A percentile compares a stretch with the other conserved stretches of the same genome.
phyloP scores from a whole-genome alignment of 2,888 invertebrate species.

The Sycophila texana region DNA sequence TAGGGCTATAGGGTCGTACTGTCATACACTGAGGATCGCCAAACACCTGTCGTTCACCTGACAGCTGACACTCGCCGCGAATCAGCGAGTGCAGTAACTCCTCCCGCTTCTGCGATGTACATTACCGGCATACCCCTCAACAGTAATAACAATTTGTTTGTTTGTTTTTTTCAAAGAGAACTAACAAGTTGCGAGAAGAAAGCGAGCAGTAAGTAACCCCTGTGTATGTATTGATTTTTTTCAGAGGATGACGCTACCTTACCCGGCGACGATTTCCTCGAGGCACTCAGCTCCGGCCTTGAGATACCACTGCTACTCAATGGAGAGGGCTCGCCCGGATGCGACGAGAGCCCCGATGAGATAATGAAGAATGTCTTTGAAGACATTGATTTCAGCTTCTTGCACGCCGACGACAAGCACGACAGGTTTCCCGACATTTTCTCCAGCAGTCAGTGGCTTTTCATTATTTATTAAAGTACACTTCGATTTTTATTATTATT shows the following conservation, averaged over 20 bases:
- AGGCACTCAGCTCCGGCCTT: slow-evolving; percentile 67
- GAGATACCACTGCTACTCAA: slow-evolving; percentile 67
- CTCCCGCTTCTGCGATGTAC: slow-evolving; percentile 14
- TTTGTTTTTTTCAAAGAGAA: background rate
- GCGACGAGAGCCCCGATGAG: slow-evolving; percentile 65
- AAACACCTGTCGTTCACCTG: background rate
- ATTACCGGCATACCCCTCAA: slow-evolving; percentile 31
- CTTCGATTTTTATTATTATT: background rate
- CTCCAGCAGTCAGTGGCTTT: slow-evolving; percentile 23
- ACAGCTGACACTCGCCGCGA: background rate
- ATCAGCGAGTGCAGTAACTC: background rate
- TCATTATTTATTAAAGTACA: background rate
- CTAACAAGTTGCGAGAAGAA: background rate
- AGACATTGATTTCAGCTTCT: slow-evolving; percentile 59
- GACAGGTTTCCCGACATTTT: slow-evolving; percentile 43
- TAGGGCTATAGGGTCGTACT: background rate
- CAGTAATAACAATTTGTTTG: background rate
- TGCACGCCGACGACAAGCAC: slow-evolving; percentile 30
- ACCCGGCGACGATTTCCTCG: slow-evolving; percentile 68
- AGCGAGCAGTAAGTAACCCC: background rate
- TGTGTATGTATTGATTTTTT: slow-evolving; percentile 49
- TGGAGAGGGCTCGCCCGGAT: slow-evolving; percentile 61
- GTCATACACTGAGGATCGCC: background rate
- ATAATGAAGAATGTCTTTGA: slow-evolving; percentile 64
- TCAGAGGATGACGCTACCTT: slow-evolving; percentile 64